Conservation (phyloP, 2,113 vertebrate genomes). For the Emydura subglobosa region DNA sequence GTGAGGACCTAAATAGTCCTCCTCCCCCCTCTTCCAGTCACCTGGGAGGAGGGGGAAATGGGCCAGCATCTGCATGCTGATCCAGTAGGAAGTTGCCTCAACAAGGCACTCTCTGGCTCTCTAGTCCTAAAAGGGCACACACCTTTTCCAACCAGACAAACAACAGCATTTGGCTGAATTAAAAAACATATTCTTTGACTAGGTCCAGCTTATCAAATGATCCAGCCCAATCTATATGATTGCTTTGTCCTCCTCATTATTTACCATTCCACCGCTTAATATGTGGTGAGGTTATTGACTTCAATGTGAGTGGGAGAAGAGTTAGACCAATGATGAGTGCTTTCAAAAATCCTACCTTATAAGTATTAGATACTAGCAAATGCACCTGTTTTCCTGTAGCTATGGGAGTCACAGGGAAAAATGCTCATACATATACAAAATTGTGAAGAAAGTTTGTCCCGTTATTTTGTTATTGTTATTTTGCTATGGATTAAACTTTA, state of each 20-base stretch:
- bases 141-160: neutral
- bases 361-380: neutral
- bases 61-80: neutral
- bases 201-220: no score
- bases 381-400: neutral
- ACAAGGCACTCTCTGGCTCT: neutral
- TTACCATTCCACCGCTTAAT: neutral
- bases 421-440: neutral
- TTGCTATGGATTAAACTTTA: neutral
- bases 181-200: no score
- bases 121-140: neutral
- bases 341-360: neutral
- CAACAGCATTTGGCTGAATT: no score
- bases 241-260: no score
- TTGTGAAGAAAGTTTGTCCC: neutral
- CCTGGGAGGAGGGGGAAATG: neutral
- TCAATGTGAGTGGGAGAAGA: neutral
- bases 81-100: neutral
- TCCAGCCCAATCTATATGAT: no score
- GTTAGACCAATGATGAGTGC: neutral
- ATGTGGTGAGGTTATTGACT: neutral
- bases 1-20: neutral
- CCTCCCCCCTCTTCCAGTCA: neutral
- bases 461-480: neutral
- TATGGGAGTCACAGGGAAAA: rapidly evolving